Evolutionary conservation across 2,113 vertebrate species (phyloP), one percentile per base, ranked within the genome.

Genomic region (Balaeniceps rex): DNA sequence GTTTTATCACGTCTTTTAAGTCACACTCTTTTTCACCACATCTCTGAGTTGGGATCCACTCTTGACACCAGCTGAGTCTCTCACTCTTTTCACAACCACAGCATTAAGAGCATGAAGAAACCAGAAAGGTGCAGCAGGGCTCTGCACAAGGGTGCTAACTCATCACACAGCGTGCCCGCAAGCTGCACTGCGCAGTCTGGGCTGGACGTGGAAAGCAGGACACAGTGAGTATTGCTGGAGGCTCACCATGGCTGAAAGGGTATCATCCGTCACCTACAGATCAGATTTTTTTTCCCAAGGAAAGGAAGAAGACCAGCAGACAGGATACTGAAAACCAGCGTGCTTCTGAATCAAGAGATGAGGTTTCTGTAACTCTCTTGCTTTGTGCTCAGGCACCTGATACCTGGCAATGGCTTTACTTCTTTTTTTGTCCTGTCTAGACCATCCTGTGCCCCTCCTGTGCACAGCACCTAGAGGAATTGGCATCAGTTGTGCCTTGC

Each of bases 111-210:
- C 19, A 36, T 34, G 22, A 64, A 61, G 46, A 46, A 64, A 55
- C 58, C 17, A 55, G 38, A 74, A n/a, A 61, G 29, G 31, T 2
- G 1, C 65, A 68, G 66, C 3, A 44, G 57, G 42, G 18, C 52
- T 55, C 57, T 75, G 61, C 51, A 68, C 52, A 68, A 63, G 29
- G 23, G 9, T 58, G 49, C 7, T 22, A 25, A 28, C 74, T 74
- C 0, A 2, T 46, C 33, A 14, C 49, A 34, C 25, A 33, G 26
- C 0, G 0, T 86, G 55, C 70, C 44, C 4, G 2, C 38, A 63
- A 34, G 25, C 63, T 61, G 66, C 58, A 23, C 58, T 40, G 12
- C 4, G 1, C 47, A 58, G 31, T 10, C 40, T 3, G 1, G 55
- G 57, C 42, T 76, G 38, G n/a, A 29, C 0, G 0, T 64, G 54